These are phyloP conservation scores for Myrmecobius fasciatus DNA, from an alignment of 2,113 vertebrate species.

Conservation along the genomic window DNA sequence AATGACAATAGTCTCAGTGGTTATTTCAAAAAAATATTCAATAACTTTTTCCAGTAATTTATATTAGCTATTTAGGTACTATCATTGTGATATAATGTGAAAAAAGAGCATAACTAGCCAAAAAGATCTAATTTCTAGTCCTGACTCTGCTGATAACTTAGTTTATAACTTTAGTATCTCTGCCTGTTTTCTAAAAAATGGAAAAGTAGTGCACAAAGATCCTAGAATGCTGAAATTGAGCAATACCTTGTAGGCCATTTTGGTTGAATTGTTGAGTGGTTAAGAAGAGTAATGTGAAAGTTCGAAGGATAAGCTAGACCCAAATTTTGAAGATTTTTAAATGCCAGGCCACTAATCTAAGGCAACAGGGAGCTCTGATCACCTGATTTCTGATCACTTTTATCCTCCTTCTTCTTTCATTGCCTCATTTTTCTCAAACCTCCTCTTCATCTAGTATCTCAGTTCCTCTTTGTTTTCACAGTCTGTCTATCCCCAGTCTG, in stretches of 20 bases:
- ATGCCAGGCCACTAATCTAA: background rate
- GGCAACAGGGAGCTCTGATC: background rate
- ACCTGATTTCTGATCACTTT: too few species aligned
- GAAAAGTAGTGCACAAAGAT: background rate
- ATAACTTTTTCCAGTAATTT: background rate
- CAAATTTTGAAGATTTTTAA: background rate
- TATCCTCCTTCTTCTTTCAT: background rate
- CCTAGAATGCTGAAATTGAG: background rate
- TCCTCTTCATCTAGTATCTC: background rate
- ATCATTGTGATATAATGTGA: background rate
- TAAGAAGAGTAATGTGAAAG: background rate
- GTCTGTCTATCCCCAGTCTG: background rate
- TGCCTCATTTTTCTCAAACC: background rate
- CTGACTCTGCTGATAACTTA: background rate
- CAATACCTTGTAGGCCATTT: background rate
- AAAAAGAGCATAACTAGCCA: background rate
- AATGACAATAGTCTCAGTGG: background rate
- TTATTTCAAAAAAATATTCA: slow-evolving; percentile 20
- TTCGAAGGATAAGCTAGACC: background rate
- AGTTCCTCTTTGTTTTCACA: background rate
- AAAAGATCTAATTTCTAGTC: background rate
- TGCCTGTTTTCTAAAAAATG: background rate
- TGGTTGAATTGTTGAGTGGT: background rate
- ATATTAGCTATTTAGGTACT: background rate
- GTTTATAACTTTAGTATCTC: background rate